Evolutionary conservation across 1,140 invertebrate species (phyloP), one percentile per base, ranked within the genome.

Genomic region (Popillia japonica): DNA sequence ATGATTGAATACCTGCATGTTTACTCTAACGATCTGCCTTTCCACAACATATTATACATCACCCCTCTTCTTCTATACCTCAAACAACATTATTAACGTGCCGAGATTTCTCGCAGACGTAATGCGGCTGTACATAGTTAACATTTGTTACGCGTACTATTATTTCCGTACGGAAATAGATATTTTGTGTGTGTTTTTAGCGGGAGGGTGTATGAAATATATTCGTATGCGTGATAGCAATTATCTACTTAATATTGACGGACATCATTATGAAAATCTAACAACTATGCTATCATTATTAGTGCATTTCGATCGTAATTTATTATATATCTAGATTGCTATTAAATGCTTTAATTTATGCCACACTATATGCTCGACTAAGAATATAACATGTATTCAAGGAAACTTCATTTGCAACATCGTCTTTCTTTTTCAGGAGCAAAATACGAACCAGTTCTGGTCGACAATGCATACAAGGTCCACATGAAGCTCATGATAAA

Each of bases 401-500:
- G 23, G 22, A 34, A 75, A 41, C 1, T 48, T 48, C 44, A 10
- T 48, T 10, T 14, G 10, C 8, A 14, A 3, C 1, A 14, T 48
- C 44, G 44, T 40, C 77, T 72, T 82, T 72, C 55, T 72, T 61
- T 82, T 83, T 27, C 88, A 95, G 94, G 93, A 84, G 91, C 91
- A 42, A 94, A 95, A 86, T 93, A 94, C 84, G 91, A 94, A 78
- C 91, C 92, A 0, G 87, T 91, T 68, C 87, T 92, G 41, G 85
- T 92, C 59, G 93, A 94, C 85, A 92, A 92, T 80, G 91, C 90
- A 14, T 96, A 95, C 86, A 94, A 93, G 83, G 92, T 94, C 75
- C 90, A 93, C 74, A 93, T 96, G 90, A 93, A 92, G 81, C 88
- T 96, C 10, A 93, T 92, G 22, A 94, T 96, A 83, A 90, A 90